A percentile compares a stretch with the other conserved stretches of the same genome.
These are phyloP conservation scores for Amphipyra tragopoginis DNA, from an alignment of 2,888 invertebrate species.

Conservation along the genomic window DNA sequence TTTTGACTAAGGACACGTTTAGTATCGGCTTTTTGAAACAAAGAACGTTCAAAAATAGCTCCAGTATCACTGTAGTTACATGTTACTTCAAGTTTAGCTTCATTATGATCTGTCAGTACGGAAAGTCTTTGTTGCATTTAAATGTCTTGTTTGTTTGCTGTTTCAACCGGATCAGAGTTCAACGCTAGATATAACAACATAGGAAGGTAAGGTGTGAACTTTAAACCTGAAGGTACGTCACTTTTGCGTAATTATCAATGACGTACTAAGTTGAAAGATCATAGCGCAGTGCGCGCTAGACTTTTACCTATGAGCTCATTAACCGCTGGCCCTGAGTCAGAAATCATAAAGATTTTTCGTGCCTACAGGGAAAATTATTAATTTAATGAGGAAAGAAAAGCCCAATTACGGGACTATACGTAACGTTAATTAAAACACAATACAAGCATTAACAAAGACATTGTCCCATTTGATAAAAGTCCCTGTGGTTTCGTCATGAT, in stretches of 20 bases:
- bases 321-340: background rate
- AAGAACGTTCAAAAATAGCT: slow-evolving; percentile 27
- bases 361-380: no score
- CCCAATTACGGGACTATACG: no score
- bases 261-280: slow-evolving; percentile 7
- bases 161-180: slow-evolving; percentile 13
- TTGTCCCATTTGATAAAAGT: slow-evolving; percentile 14
- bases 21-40: no score
- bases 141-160: background rate
- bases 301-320: background rate
- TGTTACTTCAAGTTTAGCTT: slow-evolving; percentile 1
- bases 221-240: slow-evolving; percentile 16
- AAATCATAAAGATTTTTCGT: background rate
- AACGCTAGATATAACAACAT: slow-evolving; percentile 7
- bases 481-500: slow-evolving; percentile 15
- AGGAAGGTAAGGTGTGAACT: slow-evolving; percentile 3
- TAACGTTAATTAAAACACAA: background rate
- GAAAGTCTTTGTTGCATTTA: background rate
- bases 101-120: background rate
- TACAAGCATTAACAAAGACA: slow-evolving; percentile 10
- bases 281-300: background rate
- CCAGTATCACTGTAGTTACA: slow-evolving; percentile 6
- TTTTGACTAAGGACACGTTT: no score
- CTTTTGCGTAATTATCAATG: slow-evolving; percentile 2
- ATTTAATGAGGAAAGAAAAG: no score